Evolutionary conservation across 2,888 invertebrate genomes (phyloP).

Genomic region (Dasysyrphus tricinctus): DNA sequence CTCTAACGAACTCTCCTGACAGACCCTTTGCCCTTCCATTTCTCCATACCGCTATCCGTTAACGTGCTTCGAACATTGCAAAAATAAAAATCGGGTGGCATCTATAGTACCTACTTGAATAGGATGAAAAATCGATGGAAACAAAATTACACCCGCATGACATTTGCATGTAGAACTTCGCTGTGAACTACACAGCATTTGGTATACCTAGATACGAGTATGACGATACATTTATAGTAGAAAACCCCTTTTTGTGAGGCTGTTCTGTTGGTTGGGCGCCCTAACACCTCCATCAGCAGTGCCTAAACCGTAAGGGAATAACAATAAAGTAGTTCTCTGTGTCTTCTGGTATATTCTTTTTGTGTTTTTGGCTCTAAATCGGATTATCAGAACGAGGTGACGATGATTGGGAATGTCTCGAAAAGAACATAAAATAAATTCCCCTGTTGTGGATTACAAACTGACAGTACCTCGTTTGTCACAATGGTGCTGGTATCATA

Average conservation of each 20-base stretch:
- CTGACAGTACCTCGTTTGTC: conserved; percentile 51
- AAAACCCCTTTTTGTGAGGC: conserved; percentile 1
- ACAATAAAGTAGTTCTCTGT: conserved; percentile 30
- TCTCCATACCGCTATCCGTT: not conserved
- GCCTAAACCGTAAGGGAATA: conserved; percentile 6
- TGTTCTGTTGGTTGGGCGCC: not conserved
- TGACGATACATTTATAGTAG: not conserved
- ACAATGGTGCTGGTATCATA: not conserved
- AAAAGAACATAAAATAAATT: conserved; percentile 62
- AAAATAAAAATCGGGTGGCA: conserved; percentile 42
- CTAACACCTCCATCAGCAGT: not conserved
- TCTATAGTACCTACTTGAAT: conserved; percentile 24
- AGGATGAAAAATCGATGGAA: conserved; percentile 68
- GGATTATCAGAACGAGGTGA: conserved; percentile 74
- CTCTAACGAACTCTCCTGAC: conserved; percentile 61
- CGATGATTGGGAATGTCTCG: conserved; percentile 70
- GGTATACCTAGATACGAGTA: not conserved
- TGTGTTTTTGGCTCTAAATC: conserved; percentile 54
- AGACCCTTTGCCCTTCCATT: conserved; percentile 14
- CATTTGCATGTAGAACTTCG: conserved; percentile 61
- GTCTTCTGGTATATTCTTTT: conserved; percentile 5
- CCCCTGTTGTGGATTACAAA: conserved; percentile 54
- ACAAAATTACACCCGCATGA: conserved; percentile 72
- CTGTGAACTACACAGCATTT: conserved; percentile 3
- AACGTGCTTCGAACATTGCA: not conserved